Evolutionary conservation across 2,113 vertebrate species (phyloP).

Genomic region (Otus sunia): DNA sequence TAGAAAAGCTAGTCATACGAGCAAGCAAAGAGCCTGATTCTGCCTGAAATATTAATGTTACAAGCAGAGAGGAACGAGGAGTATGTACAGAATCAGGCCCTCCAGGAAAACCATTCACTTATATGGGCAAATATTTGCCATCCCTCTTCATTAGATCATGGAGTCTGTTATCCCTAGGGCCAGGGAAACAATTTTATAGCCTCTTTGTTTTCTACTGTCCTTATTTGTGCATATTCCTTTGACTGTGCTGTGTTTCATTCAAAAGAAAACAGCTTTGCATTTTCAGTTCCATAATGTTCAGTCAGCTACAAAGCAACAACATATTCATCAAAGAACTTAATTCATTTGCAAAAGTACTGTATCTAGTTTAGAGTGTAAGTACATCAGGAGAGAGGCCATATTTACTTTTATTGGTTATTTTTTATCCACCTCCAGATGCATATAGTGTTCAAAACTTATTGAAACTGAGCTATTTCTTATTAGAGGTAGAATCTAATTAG

Average conservation of each 20-base stretch:
- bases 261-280: background rate
- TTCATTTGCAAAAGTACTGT: background rate
- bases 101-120: slow-evolving; percentile 10
- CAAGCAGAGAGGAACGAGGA: background rate
- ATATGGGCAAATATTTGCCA: slow-evolving; percentile 31
- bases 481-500: background rate
- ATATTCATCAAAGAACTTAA: background rate
- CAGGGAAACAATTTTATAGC: background rate
- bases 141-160: background rate
- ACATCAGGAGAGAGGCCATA: background rate
- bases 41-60: background rate
- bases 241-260: background rate
- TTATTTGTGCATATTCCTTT: slow-evolving; percentile 50
- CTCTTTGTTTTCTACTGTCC: slow-evolving; percentile 27
- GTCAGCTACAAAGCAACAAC: background rate
- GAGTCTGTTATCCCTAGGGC: slow-evolving; percentile 5
- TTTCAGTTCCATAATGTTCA: background rate
- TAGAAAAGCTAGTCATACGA: background rate
- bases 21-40: background rate
- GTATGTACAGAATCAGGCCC: background rate
- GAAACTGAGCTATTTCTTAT: background rate
- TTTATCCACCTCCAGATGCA: background rate
- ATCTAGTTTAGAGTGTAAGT: background rate
- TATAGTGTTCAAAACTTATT: background rate
- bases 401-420: background rate